Evolutionary conservation across 2,888 invertebrate species (phyloP).

Genomic region (Stenchaetothrips biformis): DNA sequence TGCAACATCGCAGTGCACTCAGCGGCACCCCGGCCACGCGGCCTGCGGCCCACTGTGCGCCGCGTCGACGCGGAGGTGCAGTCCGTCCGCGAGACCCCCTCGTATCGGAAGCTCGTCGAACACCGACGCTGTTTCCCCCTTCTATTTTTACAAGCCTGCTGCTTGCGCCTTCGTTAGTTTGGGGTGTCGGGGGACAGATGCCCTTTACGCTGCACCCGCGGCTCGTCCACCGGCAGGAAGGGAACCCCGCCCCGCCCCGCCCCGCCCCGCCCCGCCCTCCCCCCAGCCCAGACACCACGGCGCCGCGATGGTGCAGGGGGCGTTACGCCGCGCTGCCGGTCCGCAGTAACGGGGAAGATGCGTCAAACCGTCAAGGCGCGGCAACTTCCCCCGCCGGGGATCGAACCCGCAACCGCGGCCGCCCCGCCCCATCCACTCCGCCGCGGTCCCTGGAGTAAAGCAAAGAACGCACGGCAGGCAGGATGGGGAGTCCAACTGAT

Average conservation of each 20-base stretch:
- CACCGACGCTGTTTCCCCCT: neutral
- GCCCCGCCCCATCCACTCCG: neutral
- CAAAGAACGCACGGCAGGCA: neutral
- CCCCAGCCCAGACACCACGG: neutral
- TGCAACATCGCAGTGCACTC: too few species aligned
- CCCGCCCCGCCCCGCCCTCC: neutral
- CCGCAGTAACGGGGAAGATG: neutral
- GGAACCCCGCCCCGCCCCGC: neutral
- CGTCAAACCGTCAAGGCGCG: neutral
- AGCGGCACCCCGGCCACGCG: too few species aligned
- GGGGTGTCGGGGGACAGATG: neutral
- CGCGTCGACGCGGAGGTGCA: too few species aligned
- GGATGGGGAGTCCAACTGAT: neutral
- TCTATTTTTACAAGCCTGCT: constrained; percentile 13
- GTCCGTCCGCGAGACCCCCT: neutral
- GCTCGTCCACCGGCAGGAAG: too few species aligned
- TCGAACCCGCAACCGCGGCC: neutral
- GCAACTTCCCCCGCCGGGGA: neutral
- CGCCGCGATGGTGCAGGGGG: neutral
- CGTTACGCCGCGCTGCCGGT: neutral
- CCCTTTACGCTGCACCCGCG: neutral
- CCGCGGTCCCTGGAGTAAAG: neutral
- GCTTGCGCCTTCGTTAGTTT: neutral
- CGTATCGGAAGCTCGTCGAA: neutral
- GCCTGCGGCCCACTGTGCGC: neutral